Evolutionary conservation across 2,113 vertebrate genomes (phyloP), one percentile per base, ranked within the genome.

Genomic region (Chaetodon auriga): DNA sequence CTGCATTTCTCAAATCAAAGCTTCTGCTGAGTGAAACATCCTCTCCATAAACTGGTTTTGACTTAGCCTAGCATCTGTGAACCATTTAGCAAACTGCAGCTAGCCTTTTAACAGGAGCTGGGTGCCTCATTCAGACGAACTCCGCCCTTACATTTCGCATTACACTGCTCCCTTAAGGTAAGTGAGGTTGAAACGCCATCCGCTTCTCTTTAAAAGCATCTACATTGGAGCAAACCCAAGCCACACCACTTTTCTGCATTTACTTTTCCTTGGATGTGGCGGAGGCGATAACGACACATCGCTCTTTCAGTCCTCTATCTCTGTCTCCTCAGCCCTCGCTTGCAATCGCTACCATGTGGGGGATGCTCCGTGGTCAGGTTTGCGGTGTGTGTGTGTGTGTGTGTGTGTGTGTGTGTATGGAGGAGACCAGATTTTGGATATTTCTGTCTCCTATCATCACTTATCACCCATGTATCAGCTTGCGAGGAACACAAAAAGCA

Each of bases 41-140:
- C 53, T 75, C 70, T 19, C 38, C 55, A 64, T 25, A 54, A 30
- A 61, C 35, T 0, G 6, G 60, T 45, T 70, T 43, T 21, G 53
- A 19, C 60, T 76, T 18, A 19, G 75, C 75, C 8, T 68, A 36
- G 81, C 85, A 81, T 81, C 81, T 83, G 85, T 68, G 63, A 80
- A 51, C 68, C 53, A 83, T 87, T 76, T 60, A 48, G 60, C 60
- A 35, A 75, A 68, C 7, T 60, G 72, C 60, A 71, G 70, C 85
- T 66, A 64, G 57, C 43, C 30, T 57, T 78, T 64, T 69, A 73
- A 81, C 30, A 7, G 46, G 62, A 63, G 73, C 71, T 65, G 49
- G 43, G 48, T 35, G 63, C 80, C 80, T 74, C 43, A 15, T 51
- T 57, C 60, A 68, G 41, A 63, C 18, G 38, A 69, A 35, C 51